Percentiles rank a stretch among this genome's conserved stretches.
Evolutionary conservation across 1,140 invertebrate species (phyloP).

Genomic region (Ptiloglossa arizonensis): DNA sequence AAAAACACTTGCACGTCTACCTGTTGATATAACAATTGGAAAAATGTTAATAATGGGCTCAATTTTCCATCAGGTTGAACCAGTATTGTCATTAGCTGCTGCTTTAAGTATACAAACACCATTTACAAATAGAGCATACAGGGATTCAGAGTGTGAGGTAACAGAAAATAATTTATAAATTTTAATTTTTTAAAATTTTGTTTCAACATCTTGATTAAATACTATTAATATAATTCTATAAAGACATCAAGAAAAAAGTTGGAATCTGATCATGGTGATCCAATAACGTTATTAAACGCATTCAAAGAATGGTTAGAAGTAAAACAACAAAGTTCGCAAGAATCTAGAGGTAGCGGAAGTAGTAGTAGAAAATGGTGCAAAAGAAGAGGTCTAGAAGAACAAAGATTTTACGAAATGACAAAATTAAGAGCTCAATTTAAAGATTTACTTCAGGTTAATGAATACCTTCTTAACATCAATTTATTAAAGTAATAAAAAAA

Average conservation of each 20-base stretch:
- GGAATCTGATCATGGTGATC: slow-evolving; percentile 97
- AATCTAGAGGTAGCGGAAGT: slow-evolving; percentile 71
- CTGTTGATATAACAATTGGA: slow-evolving; percentile 96
- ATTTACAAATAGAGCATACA: slow-evolving; percentile 93
- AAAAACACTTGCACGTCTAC: slow-evolving; percentile 92
- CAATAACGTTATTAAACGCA: slow-evolving; percentile 93
- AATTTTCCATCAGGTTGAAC: slow-evolving; percentile 94
- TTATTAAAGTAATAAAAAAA: background rate
- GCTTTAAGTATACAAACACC: slow-evolving; percentile 96
- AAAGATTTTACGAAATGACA: slow-evolving; percentile 97
- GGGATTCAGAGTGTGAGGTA: slow-evolving; percentile 91
- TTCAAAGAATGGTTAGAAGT: slow-evolving; percentile 95
- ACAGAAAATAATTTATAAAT: slow-evolving; percentile 42
- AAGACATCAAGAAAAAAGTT: slow-evolving; percentile 90
- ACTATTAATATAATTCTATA: no score
- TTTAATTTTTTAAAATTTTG: slow-evolving; percentile 24
- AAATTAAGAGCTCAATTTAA: slow-evolving; percentile 96
- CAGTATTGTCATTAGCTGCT: slow-evolving; percentile 95
- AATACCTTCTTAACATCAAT: slow-evolving; percentile 23
- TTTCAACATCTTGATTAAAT: slow-evolving; percentile 25
- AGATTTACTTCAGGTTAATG: slow-evolving; percentile 88
- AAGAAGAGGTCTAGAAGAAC: slow-evolving; percentile 95
- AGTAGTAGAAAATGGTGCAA: slow-evolving; percentile 92
- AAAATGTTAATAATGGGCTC: slow-evolving; percentile 98
- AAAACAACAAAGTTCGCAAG: slow-evolving; percentile 82